These are phyloP conservation scores for Meriones unguiculatus DNA, from an alignment of 2,113 vertebrate species.

Conservation along the genomic window DNA sequence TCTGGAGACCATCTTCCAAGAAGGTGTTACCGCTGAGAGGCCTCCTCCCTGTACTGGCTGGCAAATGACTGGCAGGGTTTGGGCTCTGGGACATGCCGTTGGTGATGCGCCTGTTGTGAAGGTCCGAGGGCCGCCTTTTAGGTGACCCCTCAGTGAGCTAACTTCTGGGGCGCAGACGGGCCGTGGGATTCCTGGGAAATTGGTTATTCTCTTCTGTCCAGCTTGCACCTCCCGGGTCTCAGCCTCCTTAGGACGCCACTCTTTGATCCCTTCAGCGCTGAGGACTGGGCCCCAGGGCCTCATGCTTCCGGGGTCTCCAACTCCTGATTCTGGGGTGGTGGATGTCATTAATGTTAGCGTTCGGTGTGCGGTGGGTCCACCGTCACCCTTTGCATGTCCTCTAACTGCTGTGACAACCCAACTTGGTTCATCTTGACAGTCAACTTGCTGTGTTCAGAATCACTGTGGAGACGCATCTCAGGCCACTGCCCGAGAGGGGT, in stretches of 20 bases:
- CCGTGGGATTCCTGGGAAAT: not conserved
- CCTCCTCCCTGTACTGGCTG: not conserved
- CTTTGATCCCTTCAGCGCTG: not conserved
- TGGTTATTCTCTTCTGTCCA: not conserved
- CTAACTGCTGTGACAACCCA: no score
- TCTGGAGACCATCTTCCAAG: no score
- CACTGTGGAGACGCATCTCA: fast-evolving
- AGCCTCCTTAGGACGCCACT: not conserved
- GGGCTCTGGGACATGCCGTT: not conserved
- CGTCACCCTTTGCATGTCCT: not conserved
- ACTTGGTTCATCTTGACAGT: not conserved
- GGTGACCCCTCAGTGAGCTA: not conserved
- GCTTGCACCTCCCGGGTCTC: not conserved
- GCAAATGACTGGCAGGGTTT: not conserved
- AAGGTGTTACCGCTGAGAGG: no score
- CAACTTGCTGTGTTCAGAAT: not conserved
- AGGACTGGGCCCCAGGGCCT: not conserved
- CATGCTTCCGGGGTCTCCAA: no score
- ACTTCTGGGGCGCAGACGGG: not conserved
- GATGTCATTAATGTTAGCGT: not conserved
- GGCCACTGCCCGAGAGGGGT: not conserved
- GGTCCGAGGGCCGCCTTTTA: no score
- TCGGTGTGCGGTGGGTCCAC: no score
- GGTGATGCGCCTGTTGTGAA: not conserved
- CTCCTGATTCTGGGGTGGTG: not conserved